Evolutionary conservation across 1,140 invertebrate species (phyloP), one percentile per base, ranked within the genome.

Genomic region (Goniozus legneri): DNA sequence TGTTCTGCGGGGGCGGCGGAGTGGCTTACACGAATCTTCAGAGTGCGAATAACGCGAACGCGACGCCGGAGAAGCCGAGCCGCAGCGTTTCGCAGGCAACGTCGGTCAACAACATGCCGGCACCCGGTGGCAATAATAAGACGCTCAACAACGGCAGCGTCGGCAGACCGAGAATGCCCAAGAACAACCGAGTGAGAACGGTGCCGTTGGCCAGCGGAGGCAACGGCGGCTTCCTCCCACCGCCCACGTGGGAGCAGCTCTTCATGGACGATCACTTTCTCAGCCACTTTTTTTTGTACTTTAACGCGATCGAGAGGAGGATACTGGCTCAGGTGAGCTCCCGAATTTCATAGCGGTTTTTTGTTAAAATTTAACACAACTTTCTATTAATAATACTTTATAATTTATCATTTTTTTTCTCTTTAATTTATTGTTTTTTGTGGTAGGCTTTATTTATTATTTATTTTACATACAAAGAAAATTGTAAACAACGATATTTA

Each of bases 211-310:
- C 73, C 51, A 46, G 69, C 62, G 56, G 79, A 74, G 66, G 65
- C 6, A 63, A 60, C 0, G 64, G 58, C 0, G 61, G 58, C 3
- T 66, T 70, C 35, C 42, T 62, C 3, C 67, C 74, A 19, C 79
- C 80, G 3, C 70, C 84, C 13, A 79, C 81, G 34, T 88, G 87
- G 82, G 82, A 85, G 13, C 88, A 91, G 56, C 76, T 95, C 48
- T 80, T 92, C 59, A 75, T 83, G 51, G 90, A 95, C 62, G 91
- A 93, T 49, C 78, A 84, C 48, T 95, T 95, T 71, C 80, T 95
- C 8, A 79, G 79, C 16, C 79, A 81, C 50, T 92, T 95, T 75
- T 95, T 95, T 75, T 77, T 84, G 12, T 94, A 92, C 65, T 94
- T 95, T 67, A 84, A 81, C 32, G 77, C 88, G 0, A 80, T 79